These are phyloP conservation scores for Leptinotarsa tumamoca DNA, from an alignment of 2,888 invertebrate genomes.

Conservation along the genomic window DNA sequence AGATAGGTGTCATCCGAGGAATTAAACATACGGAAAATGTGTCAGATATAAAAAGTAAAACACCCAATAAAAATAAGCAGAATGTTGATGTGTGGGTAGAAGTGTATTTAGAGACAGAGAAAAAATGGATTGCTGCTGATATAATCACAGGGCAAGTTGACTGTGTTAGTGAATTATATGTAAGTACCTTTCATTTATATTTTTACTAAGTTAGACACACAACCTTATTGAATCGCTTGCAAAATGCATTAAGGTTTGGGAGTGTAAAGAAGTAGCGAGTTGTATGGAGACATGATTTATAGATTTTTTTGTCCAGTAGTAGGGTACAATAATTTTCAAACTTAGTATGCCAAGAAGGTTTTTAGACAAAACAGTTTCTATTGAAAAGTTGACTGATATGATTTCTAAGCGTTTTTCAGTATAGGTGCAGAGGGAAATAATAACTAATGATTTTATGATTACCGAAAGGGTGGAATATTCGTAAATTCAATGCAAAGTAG, in stretches of 20 bases:
- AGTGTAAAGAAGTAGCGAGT: neutral
- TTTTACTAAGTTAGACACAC: neutral
- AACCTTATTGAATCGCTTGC: neutral
- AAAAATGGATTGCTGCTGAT: constrained; percentile 91
- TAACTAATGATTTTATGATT: too few relatives aligned
- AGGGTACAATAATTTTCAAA: too few relatives aligned
- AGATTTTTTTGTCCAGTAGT: too few relatives aligned
- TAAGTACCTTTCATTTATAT: constrained; percentile 66
- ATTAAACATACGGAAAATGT: constrained; percentile 9
- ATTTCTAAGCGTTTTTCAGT: too few relatives aligned
- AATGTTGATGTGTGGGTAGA: constrained; percentile 86
- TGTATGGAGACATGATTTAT: too few relatives aligned
- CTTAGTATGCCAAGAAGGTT: too few relatives aligned
- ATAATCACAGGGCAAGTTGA: constrained; percentile 80
- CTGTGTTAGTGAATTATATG: constrained; percentile 80
- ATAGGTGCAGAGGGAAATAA: too few relatives aligned
- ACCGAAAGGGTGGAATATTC: too few relatives aligned
- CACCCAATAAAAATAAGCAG: constrained; percentile 62
- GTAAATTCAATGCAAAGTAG: too few relatives aligned
- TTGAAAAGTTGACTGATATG: too few relatives aligned
- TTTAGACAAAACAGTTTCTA: too few relatives aligned
- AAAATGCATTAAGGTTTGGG: neutral
- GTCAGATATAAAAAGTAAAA: constrained; percentile 29
- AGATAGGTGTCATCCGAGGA: constrained; percentile 55
- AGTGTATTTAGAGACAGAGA: constrained; percentile 85